Conservation (phyloP, 1,140 invertebrate species). For the Parapsyche elsis region DNA sequence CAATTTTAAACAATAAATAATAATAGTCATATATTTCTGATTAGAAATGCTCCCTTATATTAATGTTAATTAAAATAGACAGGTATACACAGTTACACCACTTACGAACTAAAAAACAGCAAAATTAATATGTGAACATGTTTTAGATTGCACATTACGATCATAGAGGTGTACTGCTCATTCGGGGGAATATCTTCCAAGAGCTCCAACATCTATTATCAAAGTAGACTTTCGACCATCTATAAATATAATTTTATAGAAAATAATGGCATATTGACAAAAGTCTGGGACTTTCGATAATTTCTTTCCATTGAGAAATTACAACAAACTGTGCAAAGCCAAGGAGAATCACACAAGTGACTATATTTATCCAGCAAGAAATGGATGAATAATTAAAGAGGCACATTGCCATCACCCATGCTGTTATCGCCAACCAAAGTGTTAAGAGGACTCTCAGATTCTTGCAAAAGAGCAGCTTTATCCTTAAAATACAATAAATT, state of each 20-base stretch:
- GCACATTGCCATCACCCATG: conserved; percentile 44
- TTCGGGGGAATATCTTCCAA: background rate
- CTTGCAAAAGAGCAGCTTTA: conserved; percentile 48
- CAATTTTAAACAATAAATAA: conserved; percentile 12
- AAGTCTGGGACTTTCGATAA: background rate
- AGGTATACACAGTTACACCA: conserved; percentile 44
- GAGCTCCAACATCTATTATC: background rate
- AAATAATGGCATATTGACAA: conserved; percentile 5
- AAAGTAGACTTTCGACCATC: conserved; percentile 16
- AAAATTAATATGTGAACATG: background rate
- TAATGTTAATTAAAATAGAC: conserved; percentile 36
- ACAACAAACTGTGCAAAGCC: background rate
- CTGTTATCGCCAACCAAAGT: conserved; percentile 38
- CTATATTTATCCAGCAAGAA: background rate
- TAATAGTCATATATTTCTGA: conserved; percentile 4
- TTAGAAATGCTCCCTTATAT: conserved; percentile 38
- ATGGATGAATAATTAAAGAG: conserved; percentile 45
- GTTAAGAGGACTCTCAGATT: conserved; percentile 46
- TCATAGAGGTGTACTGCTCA: conserved; percentile 5
- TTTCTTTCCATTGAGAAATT: conserved; percentile 11
- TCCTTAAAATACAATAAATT: conserved; percentile 44
- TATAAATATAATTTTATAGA: conserved; percentile 14
- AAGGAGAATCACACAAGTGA: conserved; percentile 6
- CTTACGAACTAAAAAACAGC: conserved; percentile 42
- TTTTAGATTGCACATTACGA: conserved; percentile 25